A percentile compares a stretch with the other conserved stretches of the same genome.
Evolutionary conservation across 2,888 invertebrate genomes (phyloP).

Genomic region (Agrenia bidenticulata): DNA sequence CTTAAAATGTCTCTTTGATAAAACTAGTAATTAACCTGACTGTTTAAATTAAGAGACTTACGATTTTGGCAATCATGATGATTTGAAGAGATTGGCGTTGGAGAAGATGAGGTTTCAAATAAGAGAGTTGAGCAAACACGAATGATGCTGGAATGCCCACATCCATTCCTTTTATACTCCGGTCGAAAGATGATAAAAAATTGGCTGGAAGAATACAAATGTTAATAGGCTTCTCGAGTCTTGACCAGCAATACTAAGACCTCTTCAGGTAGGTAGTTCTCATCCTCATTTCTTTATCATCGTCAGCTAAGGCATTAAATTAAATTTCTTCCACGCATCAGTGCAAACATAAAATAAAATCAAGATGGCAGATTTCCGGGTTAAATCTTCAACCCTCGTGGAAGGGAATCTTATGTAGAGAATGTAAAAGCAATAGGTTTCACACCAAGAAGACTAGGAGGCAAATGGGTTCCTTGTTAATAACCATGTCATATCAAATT

Average conservation of each 20-base stretch:
- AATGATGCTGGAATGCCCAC: constrained; percentile 34
- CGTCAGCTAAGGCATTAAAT: too few species aligned
- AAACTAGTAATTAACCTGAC: constrained; percentile 3
- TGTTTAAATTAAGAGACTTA: constrained; percentile 25
- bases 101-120: constrained; percentile 14
- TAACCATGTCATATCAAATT: constrained; percentile 12
- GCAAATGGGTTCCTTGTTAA: constrained; percentile 3
- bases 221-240: too few species aligned
- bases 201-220: too few species aligned
- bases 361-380: constrained; percentile 18
- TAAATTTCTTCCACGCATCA: too few species aligned
- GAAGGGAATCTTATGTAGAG: too few species aligned
- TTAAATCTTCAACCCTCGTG: constrained; percentile 1
- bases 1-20: not conserved
- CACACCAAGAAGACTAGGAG: too few species aligned
- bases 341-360: too few species aligned
- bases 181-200: not conserved
- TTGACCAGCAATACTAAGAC: too few species aligned
- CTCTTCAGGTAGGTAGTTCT: not conserved
- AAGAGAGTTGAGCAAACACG: constrained; percentile 30
- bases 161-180: constrained; percentile 23
- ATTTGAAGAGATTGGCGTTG: constrained; percentile 24
- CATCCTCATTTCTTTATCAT: not conserved
- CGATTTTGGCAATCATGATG: constrained; percentile 47
- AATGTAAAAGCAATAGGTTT: too few species aligned